Percentiles rank a stretch among this genome's conserved stretches.
Conservation (phyloP, 2,113 vertebrate species). For the Arenaria interpres region DNA sequence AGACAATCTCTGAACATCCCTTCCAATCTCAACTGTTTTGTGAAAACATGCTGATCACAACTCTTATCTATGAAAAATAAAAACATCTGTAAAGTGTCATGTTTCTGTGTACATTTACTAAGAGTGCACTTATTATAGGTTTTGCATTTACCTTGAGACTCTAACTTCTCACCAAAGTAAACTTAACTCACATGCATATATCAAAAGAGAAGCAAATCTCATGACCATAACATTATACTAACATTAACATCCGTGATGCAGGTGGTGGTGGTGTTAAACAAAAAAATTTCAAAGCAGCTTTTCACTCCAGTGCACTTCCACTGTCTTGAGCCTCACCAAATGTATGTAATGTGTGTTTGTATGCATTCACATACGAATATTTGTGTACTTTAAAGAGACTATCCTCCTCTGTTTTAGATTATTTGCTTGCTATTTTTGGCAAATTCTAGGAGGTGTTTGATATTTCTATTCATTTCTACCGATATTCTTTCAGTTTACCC, state of each 20-base stretch:
- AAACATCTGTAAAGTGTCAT: background rate
- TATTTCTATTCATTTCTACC: background rate
- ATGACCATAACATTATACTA: background rate
- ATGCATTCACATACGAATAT: background rate
- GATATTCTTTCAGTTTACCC: background rate
- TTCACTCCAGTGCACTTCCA: background rate
- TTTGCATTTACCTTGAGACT: constrained; percentile 22
- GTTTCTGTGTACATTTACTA: background rate
- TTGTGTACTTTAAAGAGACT: background rate
- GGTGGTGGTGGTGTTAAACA: background rate
- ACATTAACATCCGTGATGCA: background rate
- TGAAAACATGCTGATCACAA: background rate
- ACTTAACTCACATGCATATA: background rate
- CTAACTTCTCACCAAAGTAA: constrained; percentile 18
- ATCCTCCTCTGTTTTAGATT: background rate
- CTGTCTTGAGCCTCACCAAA: background rate
- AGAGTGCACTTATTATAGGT: background rate
- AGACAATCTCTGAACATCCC: background rate
- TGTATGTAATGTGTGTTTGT: background rate
- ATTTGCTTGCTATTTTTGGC: background rate
- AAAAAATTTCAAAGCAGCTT: constrained; percentile 14
- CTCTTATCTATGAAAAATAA: background rate
- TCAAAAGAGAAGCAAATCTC: background rate
- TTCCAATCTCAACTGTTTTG: background rate
- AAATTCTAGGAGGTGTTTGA: background rate